Conservation (phyloP, 2,888 invertebrate genomes). For the Neoscelio sp. region DNA sequence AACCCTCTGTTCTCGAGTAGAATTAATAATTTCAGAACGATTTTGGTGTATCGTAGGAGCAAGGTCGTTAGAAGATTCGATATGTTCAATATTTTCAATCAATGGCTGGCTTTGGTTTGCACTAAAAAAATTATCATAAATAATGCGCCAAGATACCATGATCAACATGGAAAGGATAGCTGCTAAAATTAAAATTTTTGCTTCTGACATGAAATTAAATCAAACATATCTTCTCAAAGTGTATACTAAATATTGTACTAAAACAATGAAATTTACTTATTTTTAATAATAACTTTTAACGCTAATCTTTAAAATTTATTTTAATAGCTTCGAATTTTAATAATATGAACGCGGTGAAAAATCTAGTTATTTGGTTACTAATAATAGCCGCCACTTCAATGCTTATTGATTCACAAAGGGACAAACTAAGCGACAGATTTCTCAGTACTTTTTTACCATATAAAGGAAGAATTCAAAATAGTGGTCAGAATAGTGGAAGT, state of each 20-base stretch:
- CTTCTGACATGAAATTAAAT: conserved; percentile 47
- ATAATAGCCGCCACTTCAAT: conserved; percentile 35
- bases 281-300: conserved; percentile 34
- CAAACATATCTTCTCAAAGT: conserved; percentile 41
- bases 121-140: conserved; percentile 43
- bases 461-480: conserved; percentile 37
- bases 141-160: conserved; percentile 36
- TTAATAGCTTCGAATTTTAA: conserved; percentile 30
- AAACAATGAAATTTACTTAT: conserved; percentile 40
- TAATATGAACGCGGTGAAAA: conserved; percentile 33
- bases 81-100: conserved; percentile 41
- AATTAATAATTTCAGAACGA: conserved; percentile 47
- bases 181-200: conserved; percentile 44
- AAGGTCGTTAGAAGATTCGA: conserved; percentile 43
- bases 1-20: conserved; percentile 44
- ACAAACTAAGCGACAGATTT: conserved; percentile 35
- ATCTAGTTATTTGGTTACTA: conserved; percentile 42
- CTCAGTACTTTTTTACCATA: conserved; percentile 39
- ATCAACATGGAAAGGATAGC: conserved; percentile 40
- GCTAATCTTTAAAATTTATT: conserved; percentile 33
- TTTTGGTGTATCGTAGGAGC: conserved; percentile 38
- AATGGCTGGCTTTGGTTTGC: conserved; percentile 37
- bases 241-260: conserved; percentile 42
- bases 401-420: conserved; percentile 40
- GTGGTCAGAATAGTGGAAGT: conserved; percentile 31